These are phyloP conservation scores for Lithobates pipiens DNA, from an alignment of 2,797 vertebrate genomes.

Conservation along the genomic window DNA sequence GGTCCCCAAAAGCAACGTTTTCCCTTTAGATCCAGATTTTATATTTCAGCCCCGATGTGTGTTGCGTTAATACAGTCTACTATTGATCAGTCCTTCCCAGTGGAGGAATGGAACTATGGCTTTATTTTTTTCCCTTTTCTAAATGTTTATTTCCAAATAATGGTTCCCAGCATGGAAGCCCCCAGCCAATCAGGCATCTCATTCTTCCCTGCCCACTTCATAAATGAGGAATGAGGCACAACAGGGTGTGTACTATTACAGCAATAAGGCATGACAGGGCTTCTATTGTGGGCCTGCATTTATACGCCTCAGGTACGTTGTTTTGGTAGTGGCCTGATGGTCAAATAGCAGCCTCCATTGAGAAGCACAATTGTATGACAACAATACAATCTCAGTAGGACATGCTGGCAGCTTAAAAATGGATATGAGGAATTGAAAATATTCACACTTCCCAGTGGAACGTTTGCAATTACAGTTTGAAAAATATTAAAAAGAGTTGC, in stretches of 20 bases:
- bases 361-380: slow-evolving; percentile 49
- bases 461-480: slow-evolving; percentile 44
- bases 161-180: slow-evolving; percentile 51
- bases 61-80: slow-evolving; percentile 16
- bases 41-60: not conserved
- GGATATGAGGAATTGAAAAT: slow-evolving; percentile 53
- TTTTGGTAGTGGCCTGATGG: slow-evolving; percentile 55
- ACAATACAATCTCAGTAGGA: slow-evolving; percentile 49
- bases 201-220: slow-evolving; percentile 57
- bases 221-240: slow-evolving; percentile 46
- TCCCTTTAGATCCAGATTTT: not conserved
- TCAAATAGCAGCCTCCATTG: slow-evolving; percentile 48
- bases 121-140: not conserved
- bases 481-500: slow-evolving; percentile 32
- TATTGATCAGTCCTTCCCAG: slow-evolving; percentile 39
- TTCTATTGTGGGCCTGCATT: slow-evolving; percentile 57
- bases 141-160: slow-evolving; percentile 55
- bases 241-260: slow-evolving; percentile 54
- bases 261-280: slow-evolving; percentile 53
- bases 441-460: slow-evolving; percentile 25
- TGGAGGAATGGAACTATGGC: not conserved
- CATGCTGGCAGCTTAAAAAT: slow-evolving; percentile 49
- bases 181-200: slow-evolving; percentile 57
- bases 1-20: not conserved
- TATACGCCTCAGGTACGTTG: slow-evolving; percentile 58